Base-by-base conservation (phyloP, 92 coral and sea anemone species). In the Palythoa grandiflora region DNA sequence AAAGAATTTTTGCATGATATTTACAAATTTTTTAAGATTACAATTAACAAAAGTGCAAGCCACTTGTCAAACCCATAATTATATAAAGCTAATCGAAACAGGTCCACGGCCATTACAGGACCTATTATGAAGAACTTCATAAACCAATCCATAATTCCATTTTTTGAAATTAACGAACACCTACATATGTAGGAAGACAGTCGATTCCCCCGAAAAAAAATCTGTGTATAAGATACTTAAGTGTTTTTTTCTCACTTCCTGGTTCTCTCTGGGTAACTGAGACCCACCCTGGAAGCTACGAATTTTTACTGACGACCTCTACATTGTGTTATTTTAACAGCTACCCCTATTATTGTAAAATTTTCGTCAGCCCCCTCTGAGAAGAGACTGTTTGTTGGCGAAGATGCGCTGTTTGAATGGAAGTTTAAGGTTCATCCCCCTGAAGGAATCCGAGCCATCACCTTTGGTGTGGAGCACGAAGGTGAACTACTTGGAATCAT, bases 321-420 rank as follows among this genome's bases (percentile, higher is more conserved):
- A 3, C 10, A 17, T 17, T 63, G 28, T 15, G 7, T 17, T 63
- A 17, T 11, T 12, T 40, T 61, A 38, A 66, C 75, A 81, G 86
- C 86, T 40, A 20, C 85, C n/a, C 86, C 86, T 10, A 57, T 68
- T 81, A 36, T 44, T 21, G 86, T 38, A 81, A 81, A 40, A 5
- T 81, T 81, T 70, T 66, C 75, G 44, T 47, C 75, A 28, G 21
- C 47, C 47, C 75, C 86, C 37, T 52, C 86, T 81, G 57, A 66
- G 39, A 71, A 20, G 63, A 68, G 55, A 53, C 61, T 65, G n/a
- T 81, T 81, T 37, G 86, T 81, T 75, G 86, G 86, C 20, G 76
- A 65, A 6, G 53, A 81, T 20, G 86, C 86, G 75, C 86, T 81
- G 75, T 81, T 81, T 66, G 86, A 81, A 66, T 81, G 86, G 86